Evolutionary conservation across 2,888 invertebrate genomes (phyloP).

Genomic region (Dasypolia templi): DNA sequence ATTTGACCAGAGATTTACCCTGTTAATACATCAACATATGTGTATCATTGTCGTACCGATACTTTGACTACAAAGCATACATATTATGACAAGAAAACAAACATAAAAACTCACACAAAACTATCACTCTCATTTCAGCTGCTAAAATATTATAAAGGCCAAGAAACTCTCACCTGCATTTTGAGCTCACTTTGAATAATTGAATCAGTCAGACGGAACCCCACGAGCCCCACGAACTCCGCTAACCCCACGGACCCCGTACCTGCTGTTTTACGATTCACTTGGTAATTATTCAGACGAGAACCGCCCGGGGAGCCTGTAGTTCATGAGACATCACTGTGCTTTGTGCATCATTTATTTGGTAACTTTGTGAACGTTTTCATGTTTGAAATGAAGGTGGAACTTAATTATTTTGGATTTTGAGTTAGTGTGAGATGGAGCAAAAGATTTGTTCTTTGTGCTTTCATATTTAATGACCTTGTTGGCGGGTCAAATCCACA

Average conservation of each 20-base stretch:
- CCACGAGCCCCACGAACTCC: slow-evolving; percentile 14
- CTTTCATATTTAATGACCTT: neutral
- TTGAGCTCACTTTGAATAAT: slow-evolving; percentile 58
- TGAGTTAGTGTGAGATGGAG: slow-evolving; percentile 1
- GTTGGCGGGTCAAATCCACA: no score
- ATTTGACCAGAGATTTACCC: neutral
- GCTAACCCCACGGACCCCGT: slow-evolving; percentile 17
- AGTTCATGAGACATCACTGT: slow-evolving; percentile 60
- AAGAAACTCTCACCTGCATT: slow-evolving; percentile 52
- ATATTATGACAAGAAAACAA: neutral
- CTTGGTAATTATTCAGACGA: slow-evolving; percentile 61
- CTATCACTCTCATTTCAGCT: slow-evolving; percentile 3
- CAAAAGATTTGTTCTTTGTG: slow-evolving; percentile 1
- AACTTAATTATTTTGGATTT: slow-evolving; percentile 49
- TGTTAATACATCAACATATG: neutral
- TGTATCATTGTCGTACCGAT: neutral
- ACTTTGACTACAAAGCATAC: neutral
- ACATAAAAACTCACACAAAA: neutral
- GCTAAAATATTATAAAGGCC: slow-evolving; percentile 41
- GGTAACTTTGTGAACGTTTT: slow-evolving; percentile 51
- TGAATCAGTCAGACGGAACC: slow-evolving; percentile 40
- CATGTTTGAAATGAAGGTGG: slow-evolving; percentile 38
- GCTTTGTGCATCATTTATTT: slow-evolving; percentile 53
- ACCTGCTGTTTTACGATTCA: slow-evolving; percentile 59
- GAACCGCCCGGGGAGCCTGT: slow-evolving; percentile 45